These are phyloP conservation scores for Hirudo medicinalis DNA, from an alignment of 1,140 invertebrate genomes.

Conservation along the genomic window DNA sequence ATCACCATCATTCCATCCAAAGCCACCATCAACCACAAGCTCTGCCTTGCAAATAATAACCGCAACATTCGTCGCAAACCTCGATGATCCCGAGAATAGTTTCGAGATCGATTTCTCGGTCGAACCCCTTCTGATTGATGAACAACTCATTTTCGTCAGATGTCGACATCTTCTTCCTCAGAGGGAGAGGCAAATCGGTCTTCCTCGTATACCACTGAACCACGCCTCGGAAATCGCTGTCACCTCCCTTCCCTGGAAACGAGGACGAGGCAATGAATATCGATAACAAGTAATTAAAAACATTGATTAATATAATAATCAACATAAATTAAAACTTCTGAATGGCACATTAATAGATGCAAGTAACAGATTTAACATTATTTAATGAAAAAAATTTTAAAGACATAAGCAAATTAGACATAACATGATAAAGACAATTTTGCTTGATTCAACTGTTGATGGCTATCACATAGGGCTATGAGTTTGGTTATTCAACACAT, in stretches of 20 bases:
- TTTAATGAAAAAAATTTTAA: neutral
- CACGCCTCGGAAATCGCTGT: neutral
- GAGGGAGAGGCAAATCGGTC: neutral
- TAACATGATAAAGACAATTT: neutral
- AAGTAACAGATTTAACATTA: neutral
- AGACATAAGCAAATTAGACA: neutral
- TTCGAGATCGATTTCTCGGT: conserved; percentile 18
- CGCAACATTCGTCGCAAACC: neutral
- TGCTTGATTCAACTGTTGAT: too few species aligned
- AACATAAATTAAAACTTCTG: neutral
- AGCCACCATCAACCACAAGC: too few species aligned
- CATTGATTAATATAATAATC: neutral
- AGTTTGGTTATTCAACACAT: too few species aligned
- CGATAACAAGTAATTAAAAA: neutral
- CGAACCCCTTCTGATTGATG: neutral
- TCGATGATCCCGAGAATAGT: conserved; percentile 12
- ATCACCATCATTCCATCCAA: too few species aligned
- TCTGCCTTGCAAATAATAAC: too few species aligned
- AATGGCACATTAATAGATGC: neutral
- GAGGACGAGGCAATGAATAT: neutral
- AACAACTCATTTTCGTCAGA: conserved; percentile 11
- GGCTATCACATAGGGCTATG: too few species aligned
- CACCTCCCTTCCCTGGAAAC: neutral
- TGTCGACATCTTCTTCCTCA: neutral
- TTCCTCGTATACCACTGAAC: conserved; percentile 13